A percentile compares a stretch with the other conserved stretches of the same genome.
Evolutionary conservation across 2,797 vertebrate species (phyloP).

Genomic region (Cheirogaleus major): DNA sequence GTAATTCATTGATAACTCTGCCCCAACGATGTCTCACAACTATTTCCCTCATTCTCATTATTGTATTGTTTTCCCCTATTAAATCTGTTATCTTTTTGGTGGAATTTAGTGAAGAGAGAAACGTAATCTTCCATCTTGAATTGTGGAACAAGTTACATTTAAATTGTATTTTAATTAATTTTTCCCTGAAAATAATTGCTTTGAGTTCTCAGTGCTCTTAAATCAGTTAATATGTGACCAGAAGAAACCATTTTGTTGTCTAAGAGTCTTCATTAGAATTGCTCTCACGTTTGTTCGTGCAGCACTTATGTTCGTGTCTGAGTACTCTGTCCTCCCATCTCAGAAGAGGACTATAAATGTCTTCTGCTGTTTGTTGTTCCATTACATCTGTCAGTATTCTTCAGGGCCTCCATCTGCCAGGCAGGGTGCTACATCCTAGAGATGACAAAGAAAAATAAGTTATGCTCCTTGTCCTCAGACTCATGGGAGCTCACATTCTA

Average conservation of each 20-base stretch:
- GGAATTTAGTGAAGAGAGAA: not conserved
- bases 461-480: not conserved
- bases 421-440: not conserved
- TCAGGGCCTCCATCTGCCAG: not conserved
- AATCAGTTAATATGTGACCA: not conserved
- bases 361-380: not conserved
- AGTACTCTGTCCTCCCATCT: not conserved
- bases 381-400: not conserved
- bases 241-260: not conserved
- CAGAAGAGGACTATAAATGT: not conserved
- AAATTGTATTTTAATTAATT: slow-evolving; percentile 5
- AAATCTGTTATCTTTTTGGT: not conserved
- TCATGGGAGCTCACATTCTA: not conserved
- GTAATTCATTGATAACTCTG: not conserved
- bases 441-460: not conserved
- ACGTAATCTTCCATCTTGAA: not conserved
- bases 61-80: not conserved
- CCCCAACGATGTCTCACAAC: not conserved
- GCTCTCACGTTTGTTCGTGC: not conserved
- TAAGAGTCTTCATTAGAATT: not conserved
- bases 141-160: not conserved
- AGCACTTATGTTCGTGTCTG: too few species aligned
- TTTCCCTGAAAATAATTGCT: slow-evolving; percentile 11
- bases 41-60: not conserved
- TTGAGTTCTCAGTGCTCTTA: not conserved